A percentile compares a stretch with the other conserved stretches of the same genome.
Evolutionary conservation across 2,797 vertebrate species (phyloP).

Genomic region (Myotis vivesi): DNA sequence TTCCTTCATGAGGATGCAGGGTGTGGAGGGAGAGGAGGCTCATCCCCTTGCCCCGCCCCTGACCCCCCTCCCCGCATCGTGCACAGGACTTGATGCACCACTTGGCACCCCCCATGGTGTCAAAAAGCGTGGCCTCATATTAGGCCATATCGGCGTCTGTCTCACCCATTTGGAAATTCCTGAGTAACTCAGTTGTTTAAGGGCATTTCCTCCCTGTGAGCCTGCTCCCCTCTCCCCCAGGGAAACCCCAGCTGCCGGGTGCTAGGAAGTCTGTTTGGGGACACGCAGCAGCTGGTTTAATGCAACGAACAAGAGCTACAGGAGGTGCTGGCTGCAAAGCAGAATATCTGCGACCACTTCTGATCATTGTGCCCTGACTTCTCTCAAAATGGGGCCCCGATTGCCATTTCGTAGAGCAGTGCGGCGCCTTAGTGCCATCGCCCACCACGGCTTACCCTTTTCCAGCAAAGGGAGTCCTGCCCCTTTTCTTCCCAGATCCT

Average conservation of each 20-base stretch:
- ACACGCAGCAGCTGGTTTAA: background rate
- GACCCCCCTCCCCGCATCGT: fast-evolving
- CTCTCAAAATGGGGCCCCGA: constrained; percentile 14
- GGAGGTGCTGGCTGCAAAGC: background rate
- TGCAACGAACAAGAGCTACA: background rate
- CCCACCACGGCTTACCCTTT: background rate
- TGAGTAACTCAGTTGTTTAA: background rate
- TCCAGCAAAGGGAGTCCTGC: background rate
- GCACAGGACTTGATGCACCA: fast-evolving
- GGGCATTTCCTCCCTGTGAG: background rate
- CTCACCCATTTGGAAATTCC: background rate
- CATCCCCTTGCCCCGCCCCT: fast-evolving
- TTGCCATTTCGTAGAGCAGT: background rate
- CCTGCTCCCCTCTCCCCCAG: fast-evolving
- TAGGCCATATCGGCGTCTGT: background rate
- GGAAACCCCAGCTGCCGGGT: too few relatives aligned
- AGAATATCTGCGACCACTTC: background rate
- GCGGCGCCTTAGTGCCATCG: background rate
- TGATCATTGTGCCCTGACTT: background rate
- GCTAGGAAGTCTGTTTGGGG: background rate
- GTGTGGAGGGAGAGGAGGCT: fast-evolving
- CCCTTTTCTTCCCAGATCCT: background rate
- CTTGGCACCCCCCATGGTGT: too few relatives aligned
- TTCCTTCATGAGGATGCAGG: fast-evolving
- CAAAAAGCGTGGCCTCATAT: fast-evolving